phyloP scores from a whole-genome alignment of 1,140 invertebrate species.

The Sitophilus oryzae region DNA sequence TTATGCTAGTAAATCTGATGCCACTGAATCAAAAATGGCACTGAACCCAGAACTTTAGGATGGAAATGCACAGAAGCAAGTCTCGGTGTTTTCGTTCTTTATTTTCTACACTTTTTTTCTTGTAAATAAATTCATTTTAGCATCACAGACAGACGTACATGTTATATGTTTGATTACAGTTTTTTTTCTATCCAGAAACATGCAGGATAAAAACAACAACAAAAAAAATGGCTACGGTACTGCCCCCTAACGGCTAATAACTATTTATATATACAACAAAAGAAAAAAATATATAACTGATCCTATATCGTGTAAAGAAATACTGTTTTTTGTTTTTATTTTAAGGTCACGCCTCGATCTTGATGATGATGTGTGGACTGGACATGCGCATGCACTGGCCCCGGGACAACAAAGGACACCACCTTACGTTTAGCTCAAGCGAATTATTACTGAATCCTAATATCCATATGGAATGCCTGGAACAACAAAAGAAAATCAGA shows the following conservation, averaged over 20 bases:
- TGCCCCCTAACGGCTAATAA: not conserved
- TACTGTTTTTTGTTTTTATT: slow-evolving; percentile 5
- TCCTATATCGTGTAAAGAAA: slow-evolving; percentile 1
- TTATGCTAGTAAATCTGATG: no score
- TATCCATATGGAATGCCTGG: slow-evolving; percentile 19
- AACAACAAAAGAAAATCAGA: slow-evolving; percentile 1
- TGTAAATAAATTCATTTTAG: no score
- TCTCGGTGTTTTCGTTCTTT: no score
- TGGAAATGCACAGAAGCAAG: no score
- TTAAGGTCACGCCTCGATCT: not conserved
- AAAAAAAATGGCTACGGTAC: not conserved
- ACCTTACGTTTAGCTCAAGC: slow-evolving; percentile 6
- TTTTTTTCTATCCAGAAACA: no score
- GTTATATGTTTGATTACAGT: no score
- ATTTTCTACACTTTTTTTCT: no score
- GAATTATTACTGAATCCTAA: slow-evolving; percentile 11
- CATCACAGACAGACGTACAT: no score
- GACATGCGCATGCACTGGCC: slow-evolving; percentile 11
- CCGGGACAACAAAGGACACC: slow-evolving; percentile 4
- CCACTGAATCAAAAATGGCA: no score
- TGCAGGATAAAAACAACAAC: no score
- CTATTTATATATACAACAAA: not conserved
- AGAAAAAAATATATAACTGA: not conserved
- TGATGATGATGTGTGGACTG: not conserved
- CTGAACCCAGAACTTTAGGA: no score